phyloP scores from a whole-genome alignment of 2,888 invertebrate genomes.

The Caenorhabditis imperialis region DNA sequence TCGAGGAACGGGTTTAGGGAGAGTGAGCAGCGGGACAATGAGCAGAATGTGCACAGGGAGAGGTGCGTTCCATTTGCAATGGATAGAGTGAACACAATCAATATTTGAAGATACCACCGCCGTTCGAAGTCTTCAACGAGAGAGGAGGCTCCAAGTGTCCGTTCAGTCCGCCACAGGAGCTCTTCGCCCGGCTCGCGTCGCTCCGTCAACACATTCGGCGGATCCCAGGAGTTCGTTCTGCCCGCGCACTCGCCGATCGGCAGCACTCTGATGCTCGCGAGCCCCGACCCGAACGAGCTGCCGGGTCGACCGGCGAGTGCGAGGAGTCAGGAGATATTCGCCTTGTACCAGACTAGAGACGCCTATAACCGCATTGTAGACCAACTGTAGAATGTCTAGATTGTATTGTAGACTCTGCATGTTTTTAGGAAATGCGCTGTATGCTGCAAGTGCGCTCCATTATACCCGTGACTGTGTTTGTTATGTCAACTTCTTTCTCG shows the following conservation, averaged over 20 bases:
- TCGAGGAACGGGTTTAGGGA: constrained; percentile 21
- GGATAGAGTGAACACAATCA: no score
- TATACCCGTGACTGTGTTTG: constrained; percentile 36
- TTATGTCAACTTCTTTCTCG: constrained; percentile 13
- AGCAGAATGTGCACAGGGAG: constrained; percentile 34
- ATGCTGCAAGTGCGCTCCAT: constrained; percentile 18
- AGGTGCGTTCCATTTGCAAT: constrained; percentile 7
- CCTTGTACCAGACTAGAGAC: constrained; percentile 64
- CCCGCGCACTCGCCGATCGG: constrained; percentile 49
- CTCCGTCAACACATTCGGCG: constrained; percentile 16
- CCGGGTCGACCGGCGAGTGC: constrained; percentile 55
- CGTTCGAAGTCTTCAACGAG: constrained; percentile 36
- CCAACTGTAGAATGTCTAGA: constrained; percentile 50
- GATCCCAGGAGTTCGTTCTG: constrained; percentile 54
- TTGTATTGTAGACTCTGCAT: constrained; percentile 20
- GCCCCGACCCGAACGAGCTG: constrained; percentile 56
- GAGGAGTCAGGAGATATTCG: constrained; percentile 51
- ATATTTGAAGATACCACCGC: constrained; percentile 26
- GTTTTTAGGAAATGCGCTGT: constrained; percentile 5
- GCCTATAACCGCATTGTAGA: constrained; percentile 59
- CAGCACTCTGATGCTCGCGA: constrained; percentile 52
- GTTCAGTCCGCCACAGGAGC: constrained; percentile 39
- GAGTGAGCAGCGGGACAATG: constrained; percentile 15
- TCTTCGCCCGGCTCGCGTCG: constrained; percentile 36
- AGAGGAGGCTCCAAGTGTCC: constrained; percentile 21